phyloP scores from a whole-genome alignment of 2,797 vertebrate genomes.

The Salarias fasciatus region DNA sequence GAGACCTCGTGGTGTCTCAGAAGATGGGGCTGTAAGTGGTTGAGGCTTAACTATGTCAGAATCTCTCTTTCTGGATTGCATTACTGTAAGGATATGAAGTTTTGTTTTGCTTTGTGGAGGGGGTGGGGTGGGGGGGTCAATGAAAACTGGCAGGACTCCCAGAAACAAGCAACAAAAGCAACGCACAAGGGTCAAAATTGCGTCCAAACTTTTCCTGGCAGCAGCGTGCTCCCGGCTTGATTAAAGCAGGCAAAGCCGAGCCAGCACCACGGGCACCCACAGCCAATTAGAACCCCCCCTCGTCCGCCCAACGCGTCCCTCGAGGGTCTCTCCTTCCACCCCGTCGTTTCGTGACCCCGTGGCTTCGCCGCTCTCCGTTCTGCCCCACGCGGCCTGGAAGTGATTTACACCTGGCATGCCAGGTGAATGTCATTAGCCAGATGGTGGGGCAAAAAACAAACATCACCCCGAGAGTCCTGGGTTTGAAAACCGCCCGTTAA shows the following conservation, averaged over 20 bases:
- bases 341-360: slow-evolving; percentile 22
- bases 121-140: slow-evolving; percentile 18
- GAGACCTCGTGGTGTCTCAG: slow-evolving; percentile 13
- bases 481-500: slow-evolving; percentile 27
- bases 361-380: slow-evolving; percentile 18
- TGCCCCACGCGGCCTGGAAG: slow-evolving; percentile 29
- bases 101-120: not conserved
- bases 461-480: slow-evolving; percentile 20
- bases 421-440: slow-evolving; percentile 51
- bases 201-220: slow-evolving; percentile 69
- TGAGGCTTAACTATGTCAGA: slow-evolving; percentile 37
- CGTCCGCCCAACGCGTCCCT: slow-evolving; percentile 10
- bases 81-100: slow-evolving; percentile 41
- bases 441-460: slow-evolving; percentile 39
- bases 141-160: slow-evolving; percentile 53
- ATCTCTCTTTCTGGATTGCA: slow-evolving; percentile 38
- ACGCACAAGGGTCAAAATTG: slow-evolving; percentile 53
- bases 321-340: slow-evolving; percentile 20
- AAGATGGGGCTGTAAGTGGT: slow-evolving; percentile 4
- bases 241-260: slow-evolving; percentile 55
- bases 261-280: slow-evolving; percentile 47
- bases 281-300: slow-evolving; percentile 48
- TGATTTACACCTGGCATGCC: slow-evolving; percentile 50
- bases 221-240: slow-evolving; percentile 46
- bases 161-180: slow-evolving; percentile 62